Evolutionary conservation across 2,888 invertebrate species (phyloP), one percentile per base, ranked within the genome.

Genomic region (Cerceris rybyensis): DNA sequence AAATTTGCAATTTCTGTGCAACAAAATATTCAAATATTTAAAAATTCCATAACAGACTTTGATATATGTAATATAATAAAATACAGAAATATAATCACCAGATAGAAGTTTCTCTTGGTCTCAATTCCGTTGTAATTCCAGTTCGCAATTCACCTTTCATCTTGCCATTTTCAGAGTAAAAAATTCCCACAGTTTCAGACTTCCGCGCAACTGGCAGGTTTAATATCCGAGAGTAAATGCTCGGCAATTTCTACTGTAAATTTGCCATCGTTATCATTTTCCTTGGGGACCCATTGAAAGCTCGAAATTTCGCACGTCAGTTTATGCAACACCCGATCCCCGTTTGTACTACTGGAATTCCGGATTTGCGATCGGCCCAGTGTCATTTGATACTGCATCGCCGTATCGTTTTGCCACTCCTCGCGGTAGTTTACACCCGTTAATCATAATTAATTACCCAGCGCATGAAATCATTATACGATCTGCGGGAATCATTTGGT

Each of bases 221-320:
- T 28, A 28, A 28, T 28, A 28, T 28, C 28, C 28, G 28, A 28
- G 28, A 28, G 28, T 28, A 58, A 58, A 73, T 58, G 68, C 46
- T 50, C 55, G 28, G 70, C 72, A 65, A 68, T 70, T 77, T 69
- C 69, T 58, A 49, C 58, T 54, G 77, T 28, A 65, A 61, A 69
- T 65, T 41, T 61, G 9, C n/a, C 68, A 14, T 52, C 54, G 68
- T 67, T 79, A 71, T 75, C 78, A 50, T 58, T 65, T 66, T 69
- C 69, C 78, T 79, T 57, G 55, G 64, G 80, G 80, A 70, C 73
- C 70, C 66, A 73, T 80, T 70, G 70, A 83, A 70, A 66, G 46
- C 60, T 65, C 46, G 55, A 46, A 81, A 81, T 57, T 74, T 76
- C 39, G 43, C 43, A 54, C 39, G 17, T 60, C 61, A 65, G 69